phyloP scores from a whole-genome alignment of 2,888 invertebrate genomes.

The Phortica okadai region DNA sequence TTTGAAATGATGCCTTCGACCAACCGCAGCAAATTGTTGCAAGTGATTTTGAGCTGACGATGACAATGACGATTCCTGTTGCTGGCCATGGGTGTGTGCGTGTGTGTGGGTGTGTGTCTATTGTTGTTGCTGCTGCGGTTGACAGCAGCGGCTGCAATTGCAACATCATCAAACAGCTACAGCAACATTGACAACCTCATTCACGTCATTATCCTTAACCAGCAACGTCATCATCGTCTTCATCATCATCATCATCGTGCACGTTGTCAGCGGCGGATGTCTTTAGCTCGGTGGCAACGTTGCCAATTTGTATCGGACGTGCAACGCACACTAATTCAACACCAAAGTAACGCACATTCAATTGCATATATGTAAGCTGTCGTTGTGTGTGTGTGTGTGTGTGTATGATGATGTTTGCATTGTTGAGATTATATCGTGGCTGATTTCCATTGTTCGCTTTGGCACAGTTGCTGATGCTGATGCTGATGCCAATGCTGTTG shows the following conservation, averaged over 20 bases:
- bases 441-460: conserved; percentile 2
- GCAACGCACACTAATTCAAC: conserved; percentile 25
- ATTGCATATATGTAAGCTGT: not conserved
- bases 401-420: conserved; percentile 15
- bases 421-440: conserved; percentile 24
- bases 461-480: not conserved
- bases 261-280: conserved; percentile 8
- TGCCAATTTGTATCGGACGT: conserved; percentile 25
- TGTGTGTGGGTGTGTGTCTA: not conserved
- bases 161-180: conserved; percentile 11
- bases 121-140: not conserved
- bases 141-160: not conserved
- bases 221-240: not conserved
- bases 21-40: conserved; percentile 19
- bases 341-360: not conserved
- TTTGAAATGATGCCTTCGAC: not conserved
- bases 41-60: conserved; percentile 24
- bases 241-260: not conserved
- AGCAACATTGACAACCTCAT: conserved; percentile 3
- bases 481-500: not conserved
- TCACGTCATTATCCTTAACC: not conserved
- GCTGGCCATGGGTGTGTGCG: not conserved
- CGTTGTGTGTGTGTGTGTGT: not conserved
- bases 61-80: not conserved
- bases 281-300: conserved; percentile 17